phyloP scores from a whole-genome alignment of 2,888 invertebrate genomes.

The Drosophila eohydei region DNA sequence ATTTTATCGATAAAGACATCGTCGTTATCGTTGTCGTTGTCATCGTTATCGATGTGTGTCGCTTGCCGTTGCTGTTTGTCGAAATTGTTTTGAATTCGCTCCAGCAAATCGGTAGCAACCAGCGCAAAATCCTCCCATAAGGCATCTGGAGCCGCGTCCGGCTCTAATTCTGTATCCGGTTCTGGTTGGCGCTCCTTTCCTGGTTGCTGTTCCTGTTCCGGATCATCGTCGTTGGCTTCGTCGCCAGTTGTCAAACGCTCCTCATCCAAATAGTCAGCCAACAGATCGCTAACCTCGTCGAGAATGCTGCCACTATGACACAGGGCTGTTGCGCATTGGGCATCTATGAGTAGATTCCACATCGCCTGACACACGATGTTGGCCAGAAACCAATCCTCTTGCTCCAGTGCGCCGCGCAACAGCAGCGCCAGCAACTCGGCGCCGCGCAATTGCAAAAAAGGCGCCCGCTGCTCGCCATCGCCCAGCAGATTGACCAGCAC shows the following conservation, averaged over 20 bases:
- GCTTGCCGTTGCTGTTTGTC: constrained; percentile 58
- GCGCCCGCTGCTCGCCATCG: constrained; percentile 86
- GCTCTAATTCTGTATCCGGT: constrained; percentile 20
- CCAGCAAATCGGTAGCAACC: constrained; percentile 90
- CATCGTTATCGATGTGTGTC: constrained; percentile 48
- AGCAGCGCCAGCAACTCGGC: constrained; percentile 86
- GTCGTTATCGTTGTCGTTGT: constrained; percentile 60
- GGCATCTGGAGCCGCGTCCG: constrained; percentile 48
- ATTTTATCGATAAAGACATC: constrained; percentile 82
- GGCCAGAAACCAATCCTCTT: constrained; percentile 89
- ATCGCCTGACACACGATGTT: constrained; percentile 90
- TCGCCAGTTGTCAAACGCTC: constrained; percentile 84
- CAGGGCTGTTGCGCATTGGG: constrained; percentile 63
- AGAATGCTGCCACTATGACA: constrained; percentile 84
- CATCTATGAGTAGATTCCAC: constrained; percentile 89
- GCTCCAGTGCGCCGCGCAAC: constrained; percentile 86
- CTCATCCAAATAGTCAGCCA: constrained; percentile 87
- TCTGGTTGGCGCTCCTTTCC: neutral
- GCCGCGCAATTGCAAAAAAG: constrained; percentile 86
- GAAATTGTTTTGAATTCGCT: constrained; percentile 85
- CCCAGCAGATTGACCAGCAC: constrained; percentile 92
- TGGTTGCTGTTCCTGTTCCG: constrained; percentile 26
- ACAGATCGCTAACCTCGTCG: constrained; percentile 86
- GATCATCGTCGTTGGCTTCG: constrained; percentile 38
- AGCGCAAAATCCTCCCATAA: constrained; percentile 91